Base-by-base conservation (phyloP, 2,888 invertebrate species). In the Sarcophaga carnaria region DNA sequence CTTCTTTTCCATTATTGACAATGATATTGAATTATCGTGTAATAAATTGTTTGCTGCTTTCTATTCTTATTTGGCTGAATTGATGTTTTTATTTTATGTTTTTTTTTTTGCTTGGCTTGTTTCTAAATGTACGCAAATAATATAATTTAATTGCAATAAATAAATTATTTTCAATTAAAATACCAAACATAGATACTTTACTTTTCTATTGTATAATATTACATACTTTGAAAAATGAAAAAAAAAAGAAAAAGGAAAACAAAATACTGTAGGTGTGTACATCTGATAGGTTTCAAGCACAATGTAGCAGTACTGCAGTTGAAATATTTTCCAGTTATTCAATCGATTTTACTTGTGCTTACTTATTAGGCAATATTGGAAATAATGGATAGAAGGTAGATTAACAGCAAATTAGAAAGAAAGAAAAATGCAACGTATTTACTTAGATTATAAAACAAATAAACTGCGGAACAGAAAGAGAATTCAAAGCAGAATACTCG, bases 91-190 rank as follows among this genome's bases (percentile, higher is more conserved):
- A 27, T 27, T 27, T 37, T 37, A 27, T 2, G 6, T 37, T 37
- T 37, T 37, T 37, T 27, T 27, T 27, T 27, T 27, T 27, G 4
- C 0, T 27, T 27, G 4, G 37, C 37, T 37, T 37, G 10, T 10
- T 37, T 37, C 37, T 8, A 37, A 37, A 37, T 37, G 37, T 37
- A 37, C 37, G 37, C 37, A 37, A 37, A 37, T 37, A 37, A 6
- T 49, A 49, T 69, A 12, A 49, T 22, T 69, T 69, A 69, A 69
- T 59, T 80, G 54, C 14, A 72, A 59, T 60, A 66, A 70, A 71
- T 64, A 64, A 72, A 72, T 67, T 72, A 60, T 80, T 63, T 80
- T 80, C 80, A 80, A 67, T 80, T 80, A 80, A 80, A 72, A 66
- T 72, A 47, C 80, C 80, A 74, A 74, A 80, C 49, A 81, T 75